Evolutionary conservation across 53 echinoderm and acorn worm genomes (phyloP).

Genomic region (Stichopus horrens): DNA sequence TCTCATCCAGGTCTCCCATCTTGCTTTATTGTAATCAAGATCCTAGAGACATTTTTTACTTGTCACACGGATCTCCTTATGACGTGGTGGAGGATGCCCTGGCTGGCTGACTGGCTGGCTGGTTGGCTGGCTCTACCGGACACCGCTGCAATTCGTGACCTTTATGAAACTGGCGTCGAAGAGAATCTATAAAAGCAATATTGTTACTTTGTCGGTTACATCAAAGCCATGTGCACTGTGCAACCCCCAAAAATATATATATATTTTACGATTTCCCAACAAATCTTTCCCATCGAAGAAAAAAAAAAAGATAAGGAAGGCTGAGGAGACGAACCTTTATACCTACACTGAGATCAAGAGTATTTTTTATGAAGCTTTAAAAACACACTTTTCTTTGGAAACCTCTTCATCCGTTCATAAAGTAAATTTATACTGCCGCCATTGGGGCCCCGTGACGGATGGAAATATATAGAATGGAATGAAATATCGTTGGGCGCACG

Average conservation of each 20-base stretch:
- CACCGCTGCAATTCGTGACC: background rate
- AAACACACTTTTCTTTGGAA: slow-evolving; percentile 42
- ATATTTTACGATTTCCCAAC: slow-evolving; percentile 47
- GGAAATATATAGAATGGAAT: slow-evolving; percentile 4
- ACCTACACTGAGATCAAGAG: background rate
- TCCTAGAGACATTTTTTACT: background rate
- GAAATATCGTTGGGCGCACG: slow-evolving; percentile 31
- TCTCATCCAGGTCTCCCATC: too few species aligned
- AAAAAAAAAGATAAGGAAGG: background rate
- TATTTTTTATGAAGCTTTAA: slow-evolving; percentile 34
- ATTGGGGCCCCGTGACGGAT: slow-evolving; percentile 21
- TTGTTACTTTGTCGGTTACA: slow-evolving; percentile 42
- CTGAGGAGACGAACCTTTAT: slow-evolving; percentile 1
- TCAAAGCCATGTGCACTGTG: background rate
- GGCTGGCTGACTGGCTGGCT: background rate
- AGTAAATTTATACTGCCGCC: slow-evolving; percentile 39
- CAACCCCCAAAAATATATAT: background rate
- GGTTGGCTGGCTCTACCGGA: background rate
- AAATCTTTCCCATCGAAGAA: slow-evolving; percentile 20
- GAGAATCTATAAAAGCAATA: slow-evolving; percentile 38
- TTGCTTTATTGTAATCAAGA: background rate
- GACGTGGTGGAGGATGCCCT: background rate
- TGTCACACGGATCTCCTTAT: background rate
- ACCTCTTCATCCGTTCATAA: slow-evolving; percentile 32
- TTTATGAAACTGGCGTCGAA: slow-evolving; percentile 33